Evolutionary conservation across 2,113 vertebrate species (phyloP), one percentile per base, ranked within the genome.

Genomic region (Anolis carolinensis): DNA sequence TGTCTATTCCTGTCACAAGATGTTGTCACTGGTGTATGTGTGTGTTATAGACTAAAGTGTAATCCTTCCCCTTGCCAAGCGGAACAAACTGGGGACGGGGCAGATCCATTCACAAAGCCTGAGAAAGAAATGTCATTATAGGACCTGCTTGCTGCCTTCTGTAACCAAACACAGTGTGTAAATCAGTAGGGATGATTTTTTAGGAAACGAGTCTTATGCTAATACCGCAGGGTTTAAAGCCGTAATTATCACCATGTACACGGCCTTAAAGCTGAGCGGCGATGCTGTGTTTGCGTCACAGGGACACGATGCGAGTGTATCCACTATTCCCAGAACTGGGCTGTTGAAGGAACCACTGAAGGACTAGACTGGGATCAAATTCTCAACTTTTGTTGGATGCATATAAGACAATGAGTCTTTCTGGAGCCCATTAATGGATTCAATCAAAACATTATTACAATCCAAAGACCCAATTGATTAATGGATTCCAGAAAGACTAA

Each of bases 241-340:
- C 27, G 21, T 36, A 78, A 70, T 78, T 36, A 52, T 77, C 92
- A 59, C 44, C 82, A 55, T 70, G 0, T 32, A 25, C 76, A 67
- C 16, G 44, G 0, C 0, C 0, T 62, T 87, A 23, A 63, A 88
- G 82, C 0, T 0, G 1, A 77, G 78, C 13, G 77, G 75, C 68
- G 65, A 84, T 4, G 7, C 0, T 1, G 90, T 62, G 50, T 81
- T 10, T 0, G 34, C 74, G 84, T 87, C 65, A 78, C 87, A 21
- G 9, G 74, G 63, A 82, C 36, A 2, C 73, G 85, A 18, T 81
- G 50, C 52, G 52, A 16, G 71, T 59, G 14, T 59, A 59, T 59
- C 55, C 55, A 59, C 55, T 4, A 13, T 59, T 59, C 55, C 55
- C 55, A 59, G 55, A 59, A 59, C 55, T 59, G 55, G 18, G 55